Evolutionary conservation across 2,113 vertebrate genomes (phyloP).

Genomic region (Pangasianodon hypophthalmus): DNA sequence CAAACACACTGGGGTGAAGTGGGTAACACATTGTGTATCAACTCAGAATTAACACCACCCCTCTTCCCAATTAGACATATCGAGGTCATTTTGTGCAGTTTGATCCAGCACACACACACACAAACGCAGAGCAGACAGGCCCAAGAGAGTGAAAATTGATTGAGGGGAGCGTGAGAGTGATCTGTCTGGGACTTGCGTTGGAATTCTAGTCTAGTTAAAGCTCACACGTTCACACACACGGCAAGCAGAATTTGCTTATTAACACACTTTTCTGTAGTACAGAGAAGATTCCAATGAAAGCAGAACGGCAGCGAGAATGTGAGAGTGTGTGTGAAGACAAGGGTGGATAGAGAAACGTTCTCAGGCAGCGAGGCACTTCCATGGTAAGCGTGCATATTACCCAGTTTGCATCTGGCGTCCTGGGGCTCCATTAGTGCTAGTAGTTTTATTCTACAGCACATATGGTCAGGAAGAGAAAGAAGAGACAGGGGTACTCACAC

Average conservation of each 20-base stretch:
- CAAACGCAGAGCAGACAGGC: neutral
- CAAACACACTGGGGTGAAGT: neutral
- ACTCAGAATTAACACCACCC: slow-evolving; percentile 17
- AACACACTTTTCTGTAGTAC: neutral
- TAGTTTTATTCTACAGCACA: slow-evolving; percentile 17
- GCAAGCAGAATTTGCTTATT: neutral
- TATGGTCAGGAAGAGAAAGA: neutral
- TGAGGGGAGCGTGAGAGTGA: neutral
- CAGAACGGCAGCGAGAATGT: neutral
- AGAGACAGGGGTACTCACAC: neutral
- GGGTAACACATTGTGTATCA: neutral
- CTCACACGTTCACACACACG: neutral
- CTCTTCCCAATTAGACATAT: slow-evolving; percentile 18
- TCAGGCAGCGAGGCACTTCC: neutral
- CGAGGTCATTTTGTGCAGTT: neutral
- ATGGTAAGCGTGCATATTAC: slow-evolving; percentile 23
- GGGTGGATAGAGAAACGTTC: neutral
- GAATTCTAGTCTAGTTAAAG: neutral
- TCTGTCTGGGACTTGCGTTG: neutral
- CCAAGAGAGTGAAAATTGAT: neutral
- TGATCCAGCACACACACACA: neutral
- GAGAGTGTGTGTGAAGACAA: neutral
- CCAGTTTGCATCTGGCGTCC: slow-evolving; percentile 39
- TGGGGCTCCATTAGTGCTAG: slow-evolving; percentile 7
- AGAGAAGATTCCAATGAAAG: neutral